phyloP scores from a whole-genome alignment of 2,888 invertebrate genomes.

The Catonia carolina region DNA sequence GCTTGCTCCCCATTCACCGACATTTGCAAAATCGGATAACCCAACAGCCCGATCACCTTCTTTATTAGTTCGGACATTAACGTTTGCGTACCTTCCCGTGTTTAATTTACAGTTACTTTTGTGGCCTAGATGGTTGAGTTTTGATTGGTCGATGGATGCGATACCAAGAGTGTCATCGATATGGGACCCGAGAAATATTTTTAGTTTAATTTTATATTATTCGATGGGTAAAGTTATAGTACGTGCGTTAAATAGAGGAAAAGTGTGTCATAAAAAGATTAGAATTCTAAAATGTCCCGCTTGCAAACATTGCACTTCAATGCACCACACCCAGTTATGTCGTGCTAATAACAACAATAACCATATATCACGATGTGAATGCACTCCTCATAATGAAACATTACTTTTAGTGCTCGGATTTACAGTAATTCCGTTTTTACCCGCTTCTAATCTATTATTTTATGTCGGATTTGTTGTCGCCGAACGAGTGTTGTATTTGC shows the following conservation, averaged over 20 bases:
- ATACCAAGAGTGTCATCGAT: constrained; percentile 76
- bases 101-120: constrained; percentile 83
- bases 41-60: constrained; percentile 85
- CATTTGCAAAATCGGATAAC: constrained; percentile 92
- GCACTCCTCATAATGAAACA: constrained; percentile 36
- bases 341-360: constrained; percentile 30
- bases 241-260: neutral
- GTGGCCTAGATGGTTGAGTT: constrained; percentile 82
- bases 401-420: constrained; percentile 57
- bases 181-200: constrained; percentile 71
- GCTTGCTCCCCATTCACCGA: constrained; percentile 63
- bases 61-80: constrained; percentile 72
- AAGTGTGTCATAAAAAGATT: neutral
- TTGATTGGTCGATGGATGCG: constrained; percentile 99
- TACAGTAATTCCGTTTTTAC: constrained; percentile 85
- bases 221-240: constrained; percentile 26
- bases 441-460: constrained; percentile 92
- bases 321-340: constrained; percentile 13
- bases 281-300: constrained; percentile 14
- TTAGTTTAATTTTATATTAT: constrained; percentile 68
- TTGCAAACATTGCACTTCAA: constrained; percentile 14
- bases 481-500: constrained; percentile 91
- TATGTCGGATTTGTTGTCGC: constrained; percentile 98
- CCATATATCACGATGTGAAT: constrained; percentile 26
- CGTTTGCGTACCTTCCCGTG: constrained; percentile 86